phyloP scores from a whole-genome alignment of 92 coral and sea anemone genomes.

The Galaxea fascicularis region DNA sequence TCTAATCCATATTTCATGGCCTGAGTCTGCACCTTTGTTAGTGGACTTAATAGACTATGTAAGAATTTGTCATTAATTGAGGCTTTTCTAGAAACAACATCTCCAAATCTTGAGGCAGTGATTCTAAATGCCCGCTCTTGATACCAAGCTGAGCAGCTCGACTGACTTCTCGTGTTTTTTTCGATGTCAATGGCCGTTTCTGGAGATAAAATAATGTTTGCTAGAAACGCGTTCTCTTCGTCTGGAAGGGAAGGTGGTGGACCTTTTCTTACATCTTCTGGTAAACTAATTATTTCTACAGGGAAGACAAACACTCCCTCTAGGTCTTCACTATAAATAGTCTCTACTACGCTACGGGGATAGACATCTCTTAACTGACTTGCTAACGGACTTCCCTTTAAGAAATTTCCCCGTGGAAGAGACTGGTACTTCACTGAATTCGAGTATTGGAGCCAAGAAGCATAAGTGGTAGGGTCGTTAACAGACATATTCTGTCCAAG shows the following conservation, averaged over 20 bases:
- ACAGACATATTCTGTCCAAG: conserved; percentile 29
- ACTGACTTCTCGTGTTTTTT: conserved; percentile 44
- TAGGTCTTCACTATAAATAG: conserved; percentile 32
- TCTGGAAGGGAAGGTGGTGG: conserved; percentile 36
- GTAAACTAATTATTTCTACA: conserved; percentile 15
- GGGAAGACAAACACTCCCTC: conserved; percentile 44
- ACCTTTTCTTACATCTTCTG: conserved; percentile 28
- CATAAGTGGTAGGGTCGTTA: conserved; percentile 51
- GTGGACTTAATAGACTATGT: conserved; percentile 38
- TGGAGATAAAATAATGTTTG: conserved; percentile 38
- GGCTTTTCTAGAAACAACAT: conserved; percentile 37
- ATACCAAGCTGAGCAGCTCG: conserved; percentile 30
- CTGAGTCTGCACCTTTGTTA: conserved; percentile 41
- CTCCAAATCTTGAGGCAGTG: conserved; percentile 45
- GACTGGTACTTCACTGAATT: conserved; percentile 29
- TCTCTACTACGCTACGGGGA: conserved; percentile 34
- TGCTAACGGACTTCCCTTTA: conserved; percentile 26
- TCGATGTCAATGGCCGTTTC: conserved; percentile 38
- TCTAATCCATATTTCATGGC: conserved; percentile 47
- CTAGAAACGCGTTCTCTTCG: conserved; percentile 39
- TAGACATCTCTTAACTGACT: conserved; percentile 44
- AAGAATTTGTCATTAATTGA: conserved; percentile 28
- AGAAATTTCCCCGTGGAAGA: conserved; percentile 46
- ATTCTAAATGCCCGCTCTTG: conserved; percentile 54
- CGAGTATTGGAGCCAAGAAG: conserved; percentile 43